Percentiles rank a stretch among this genome's conserved stretches.
Evolutionary conservation across 2,797 vertebrate genomes (phyloP).

Genomic region (Denticeps clupeoides): DNA sequence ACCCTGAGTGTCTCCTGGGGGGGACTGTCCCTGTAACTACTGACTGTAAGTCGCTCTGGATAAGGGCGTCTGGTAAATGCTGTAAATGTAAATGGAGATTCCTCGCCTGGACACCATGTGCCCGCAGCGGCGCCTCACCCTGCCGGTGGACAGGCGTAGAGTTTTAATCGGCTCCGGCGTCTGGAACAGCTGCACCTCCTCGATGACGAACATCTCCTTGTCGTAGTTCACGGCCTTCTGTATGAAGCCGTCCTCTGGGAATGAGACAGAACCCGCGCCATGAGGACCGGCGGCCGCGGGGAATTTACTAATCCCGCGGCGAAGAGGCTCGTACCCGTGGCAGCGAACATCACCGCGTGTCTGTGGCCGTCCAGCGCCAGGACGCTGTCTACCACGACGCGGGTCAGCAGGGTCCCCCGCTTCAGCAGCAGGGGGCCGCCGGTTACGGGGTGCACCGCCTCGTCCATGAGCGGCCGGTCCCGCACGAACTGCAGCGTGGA

Average conservation of each 20-base stretch:
- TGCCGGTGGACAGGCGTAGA: constrained; percentile 53
- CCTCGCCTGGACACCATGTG: not conserved
- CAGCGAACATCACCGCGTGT: constrained; percentile 59
- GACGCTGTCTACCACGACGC: constrained; percentile 52
- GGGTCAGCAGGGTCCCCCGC: constrained; percentile 46
- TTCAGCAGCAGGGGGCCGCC: constrained; percentile 49
- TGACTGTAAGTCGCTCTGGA: too few relatives aligned
- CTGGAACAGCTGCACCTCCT: constrained; percentile 60
- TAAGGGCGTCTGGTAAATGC: too few relatives aligned
- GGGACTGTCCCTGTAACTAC: too few relatives aligned
- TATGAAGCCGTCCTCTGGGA: constrained; percentile 60
- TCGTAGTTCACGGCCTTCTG: constrained; percentile 64
- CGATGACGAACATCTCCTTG: constrained; percentile 63
- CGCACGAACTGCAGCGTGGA: constrained; percentile 62
- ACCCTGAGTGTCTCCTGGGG: too few relatives aligned
- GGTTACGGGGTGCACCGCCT: constrained; percentile 44
- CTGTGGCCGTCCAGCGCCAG: constrained; percentile 44
- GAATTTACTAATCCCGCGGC: too few relatives aligned
- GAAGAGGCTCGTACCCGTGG: constrained; percentile 55
- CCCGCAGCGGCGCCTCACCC: constrained; percentile 36
- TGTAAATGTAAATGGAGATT: too few relatives aligned
- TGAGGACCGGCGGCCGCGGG: too few relatives aligned
- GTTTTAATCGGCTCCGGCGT: constrained; percentile 40
- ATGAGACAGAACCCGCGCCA: constrained; percentile 22
- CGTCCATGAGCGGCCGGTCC: constrained; percentile 59